phyloP scores from a whole-genome alignment of 2,797 vertebrate genomes.

The Zalophus californianus region DNA sequence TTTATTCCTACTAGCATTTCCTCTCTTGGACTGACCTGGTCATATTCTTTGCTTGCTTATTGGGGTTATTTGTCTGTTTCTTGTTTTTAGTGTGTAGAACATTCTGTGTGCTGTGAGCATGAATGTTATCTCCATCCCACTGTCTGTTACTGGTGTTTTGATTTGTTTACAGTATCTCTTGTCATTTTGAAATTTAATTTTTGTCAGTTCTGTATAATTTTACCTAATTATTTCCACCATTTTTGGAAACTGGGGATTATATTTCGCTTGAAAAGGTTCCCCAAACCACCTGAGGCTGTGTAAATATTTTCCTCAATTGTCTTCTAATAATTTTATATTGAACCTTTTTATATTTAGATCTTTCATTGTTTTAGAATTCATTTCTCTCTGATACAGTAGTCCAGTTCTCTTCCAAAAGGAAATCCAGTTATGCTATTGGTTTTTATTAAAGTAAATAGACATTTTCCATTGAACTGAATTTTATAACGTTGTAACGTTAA shows the following conservation, averaged over 20 bases:
- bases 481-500: background rate
- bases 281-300: background rate
- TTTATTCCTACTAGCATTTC: background rate
- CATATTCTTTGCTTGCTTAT: background rate
- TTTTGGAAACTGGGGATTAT: background rate
- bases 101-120: background rate
- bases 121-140: background rate
- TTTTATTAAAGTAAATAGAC: background rate
- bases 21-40: background rate
- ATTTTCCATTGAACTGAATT: background rate
- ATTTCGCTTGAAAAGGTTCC: background rate
- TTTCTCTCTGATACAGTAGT: background rate
- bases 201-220: background rate
- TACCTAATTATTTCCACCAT: background rate
- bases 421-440: background rate
- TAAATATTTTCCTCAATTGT: constrained; percentile 31
- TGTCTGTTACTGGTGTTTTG: background rate
- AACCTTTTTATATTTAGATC: background rate
- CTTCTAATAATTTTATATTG: constrained; percentile 35
- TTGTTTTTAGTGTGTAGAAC: background rate
- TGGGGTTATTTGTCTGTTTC: background rate
- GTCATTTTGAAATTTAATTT: constrained; percentile 56
- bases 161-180: background rate
- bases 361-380: constrained; percentile 3
- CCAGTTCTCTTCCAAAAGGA: background rate